Conservation (phyloP, 1,140 invertebrate genomes). For the Lordiphosa collinella region DNA sequence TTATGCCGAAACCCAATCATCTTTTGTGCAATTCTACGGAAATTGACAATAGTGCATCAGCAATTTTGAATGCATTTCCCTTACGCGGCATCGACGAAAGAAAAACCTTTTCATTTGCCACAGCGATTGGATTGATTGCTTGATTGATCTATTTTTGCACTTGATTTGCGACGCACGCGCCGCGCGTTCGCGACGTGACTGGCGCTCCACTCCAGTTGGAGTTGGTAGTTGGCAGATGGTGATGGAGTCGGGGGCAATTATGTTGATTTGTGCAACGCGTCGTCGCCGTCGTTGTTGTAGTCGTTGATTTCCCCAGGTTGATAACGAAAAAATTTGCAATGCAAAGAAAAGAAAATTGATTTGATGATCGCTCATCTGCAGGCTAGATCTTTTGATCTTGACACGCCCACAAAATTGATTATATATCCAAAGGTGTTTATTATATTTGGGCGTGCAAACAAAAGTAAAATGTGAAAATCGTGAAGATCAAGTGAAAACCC, state of each 20-base stretch:
- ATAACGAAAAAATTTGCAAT: slow-evolving; percentile 70
- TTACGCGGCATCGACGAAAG: slow-evolving; percentile 29
- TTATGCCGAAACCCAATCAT: slow-evolving; percentile 35
- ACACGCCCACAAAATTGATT: slow-evolving; percentile 61
- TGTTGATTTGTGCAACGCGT: slow-evolving; percentile 70
- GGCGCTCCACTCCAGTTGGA: slow-evolving; percentile 51
- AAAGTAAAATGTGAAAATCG: slow-evolving; percentile 2
- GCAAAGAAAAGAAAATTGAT: slow-evolving; percentile 74
- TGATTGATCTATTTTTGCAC: slow-evolving; percentile 78
- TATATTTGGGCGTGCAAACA: slow-evolving; percentile 24
- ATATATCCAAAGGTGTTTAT: slow-evolving; percentile 38
- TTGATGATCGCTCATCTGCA: slow-evolving; percentile 55
- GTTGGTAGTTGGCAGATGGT: slow-evolving; percentile 11
- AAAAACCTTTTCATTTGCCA: slow-evolving; percentile 44
- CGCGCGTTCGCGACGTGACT: slow-evolving; percentile 60
- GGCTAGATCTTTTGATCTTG: slow-evolving; percentile 33
- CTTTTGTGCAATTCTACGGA: slow-evolving; percentile 49
- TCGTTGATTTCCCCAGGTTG: slow-evolving; percentile 43
- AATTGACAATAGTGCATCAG: slow-evolving; percentile 32
- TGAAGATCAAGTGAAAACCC: slow-evolving; percentile 10
- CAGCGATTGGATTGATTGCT: slow-evolving; percentile 70
- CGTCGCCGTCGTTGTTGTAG: slow-evolving; percentile 7
- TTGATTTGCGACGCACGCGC: slow-evolving; percentile 77
- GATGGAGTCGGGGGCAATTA: slow-evolving; percentile 57
- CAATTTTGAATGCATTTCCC: slow-evolving; percentile 1